Evolutionary conservation across 2,797 vertebrate species (phyloP), one percentile per base, ranked within the genome.

Genomic region (Acanthurus tractus): DNA sequence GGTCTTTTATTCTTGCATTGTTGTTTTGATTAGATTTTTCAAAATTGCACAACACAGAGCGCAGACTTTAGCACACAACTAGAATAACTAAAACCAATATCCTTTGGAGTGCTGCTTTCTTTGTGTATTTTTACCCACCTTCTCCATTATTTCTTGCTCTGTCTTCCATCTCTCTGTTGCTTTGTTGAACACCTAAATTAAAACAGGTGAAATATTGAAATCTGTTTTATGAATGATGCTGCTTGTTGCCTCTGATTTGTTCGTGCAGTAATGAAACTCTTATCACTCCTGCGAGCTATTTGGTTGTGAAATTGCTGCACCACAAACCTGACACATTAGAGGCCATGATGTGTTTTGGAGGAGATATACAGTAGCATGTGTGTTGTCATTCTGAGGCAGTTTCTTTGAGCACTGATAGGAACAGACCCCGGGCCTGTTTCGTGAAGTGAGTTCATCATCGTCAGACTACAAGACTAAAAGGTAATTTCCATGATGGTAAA

Each of bases 181-280:
- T 91, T 91, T 93, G 92, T 90, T 84, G 86, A 93, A 89, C 89
- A 89, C 84, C 89, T 89, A 90, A 94, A 93, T 94, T 92, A 93
- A 91, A 94, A 93, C 86, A 85, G 82, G 86, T 93, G 88, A 93
- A 93, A 94, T 94, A 94, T 93, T 93, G 91, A 91, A 93, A 93
- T 93, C 79, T 88, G 83, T 90, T 92, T 90, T 81, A 85, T 93
- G 91, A 92, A 90, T 82, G 84, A 90, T 77, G 84, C 85, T 90
- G 87, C 88, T 93, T 93, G 93, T 93, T 94, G 91, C 89, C 81
- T 94, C 93, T 94, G 92, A 94, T 94, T 95, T 93, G 92, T 88
- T 94, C 78, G 1, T 63, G 82, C 87, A 92, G 89, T 95, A 94
- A 94, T 94, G 93, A 93, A 93, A 92, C 85, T 85, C 81, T 93